phyloP scores from a whole-genome alignment of 2,113 vertebrate species.

The Nycticryphes semicollaris region DNA sequence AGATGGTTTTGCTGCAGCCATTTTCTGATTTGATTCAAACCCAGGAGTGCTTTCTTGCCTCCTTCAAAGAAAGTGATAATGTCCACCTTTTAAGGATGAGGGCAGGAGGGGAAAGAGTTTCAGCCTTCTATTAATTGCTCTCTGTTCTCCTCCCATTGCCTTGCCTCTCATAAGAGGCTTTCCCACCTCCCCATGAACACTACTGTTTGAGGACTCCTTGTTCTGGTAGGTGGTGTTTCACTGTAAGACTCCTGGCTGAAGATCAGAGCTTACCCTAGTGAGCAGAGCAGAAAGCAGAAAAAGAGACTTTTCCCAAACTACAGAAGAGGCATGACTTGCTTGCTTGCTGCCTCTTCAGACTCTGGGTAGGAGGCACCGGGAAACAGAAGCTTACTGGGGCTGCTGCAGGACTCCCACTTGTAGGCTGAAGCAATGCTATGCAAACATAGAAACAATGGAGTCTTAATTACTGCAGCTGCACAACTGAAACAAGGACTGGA shows the following conservation, averaged over 20 bases:
- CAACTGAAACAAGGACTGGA: neutral
- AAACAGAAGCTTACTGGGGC: neutral
- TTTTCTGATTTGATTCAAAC: neutral
- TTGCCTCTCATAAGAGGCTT: fast-evolving
- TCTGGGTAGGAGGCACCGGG: neutral
- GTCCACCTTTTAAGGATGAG: neutral
- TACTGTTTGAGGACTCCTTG: neutral
- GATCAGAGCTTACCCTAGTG: neutral
- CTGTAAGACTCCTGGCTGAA: neutral
- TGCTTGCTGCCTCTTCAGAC: neutral
- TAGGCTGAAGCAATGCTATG: neutral
- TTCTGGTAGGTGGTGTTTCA: neutral
- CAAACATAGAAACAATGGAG: neutral
- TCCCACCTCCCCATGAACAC: neutral
- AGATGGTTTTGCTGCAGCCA: neutral
- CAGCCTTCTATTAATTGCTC: neutral
- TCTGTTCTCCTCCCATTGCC: neutral
- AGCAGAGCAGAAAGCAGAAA: neutral
- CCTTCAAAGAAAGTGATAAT: neutral
- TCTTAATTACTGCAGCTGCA: neutral
- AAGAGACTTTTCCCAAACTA: neutral
- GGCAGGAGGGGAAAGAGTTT: neutral
- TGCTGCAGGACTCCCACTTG: neutral
- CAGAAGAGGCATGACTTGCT: neutral
- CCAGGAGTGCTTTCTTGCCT: neutral